These are phyloP conservation scores for Ochotona curzoniae DNA, from an alignment of 2,113 vertebrate genomes.

Conservation along the genomic window DNA sequence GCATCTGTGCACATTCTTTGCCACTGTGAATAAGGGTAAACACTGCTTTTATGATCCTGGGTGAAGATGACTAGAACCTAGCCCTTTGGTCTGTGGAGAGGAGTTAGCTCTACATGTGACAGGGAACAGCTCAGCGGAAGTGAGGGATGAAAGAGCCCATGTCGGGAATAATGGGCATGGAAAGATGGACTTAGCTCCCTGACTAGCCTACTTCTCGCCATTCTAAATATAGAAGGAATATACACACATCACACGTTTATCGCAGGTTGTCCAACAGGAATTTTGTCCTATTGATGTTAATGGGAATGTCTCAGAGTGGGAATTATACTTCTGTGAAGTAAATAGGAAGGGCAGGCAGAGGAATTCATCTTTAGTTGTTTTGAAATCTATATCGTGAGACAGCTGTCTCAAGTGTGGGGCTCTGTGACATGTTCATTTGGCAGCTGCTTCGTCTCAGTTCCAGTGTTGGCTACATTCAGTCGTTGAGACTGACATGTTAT, in stretches of 20 bases:
- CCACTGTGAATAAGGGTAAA: neutral
- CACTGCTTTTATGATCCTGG: neutral
- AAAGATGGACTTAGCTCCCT: neutral
- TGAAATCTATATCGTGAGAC: neutral
- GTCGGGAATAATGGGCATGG: too few relatives aligned
- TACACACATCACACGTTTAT: neutral
- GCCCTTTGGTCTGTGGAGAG: neutral
- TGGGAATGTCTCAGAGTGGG: neutral
- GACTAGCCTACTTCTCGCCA: neutral
- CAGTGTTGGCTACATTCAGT: neutral
- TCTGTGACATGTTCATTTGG: neutral
- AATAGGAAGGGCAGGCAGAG: neutral
- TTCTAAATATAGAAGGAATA: conserved; percentile 49
- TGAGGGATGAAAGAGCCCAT: neutral
- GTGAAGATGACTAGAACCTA: neutral
- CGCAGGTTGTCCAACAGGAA: neutral
- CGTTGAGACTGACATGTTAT: neutral
- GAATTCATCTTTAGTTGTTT: neutral
- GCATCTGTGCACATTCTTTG: neutral
- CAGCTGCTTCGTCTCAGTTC: neutral
- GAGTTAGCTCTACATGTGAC: neutral
- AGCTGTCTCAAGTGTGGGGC: neutral
- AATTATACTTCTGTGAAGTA: neutral
- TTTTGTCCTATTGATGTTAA: neutral
- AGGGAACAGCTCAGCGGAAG: neutral